Conservation (phyloP, 2,888 invertebrate genomes). For the Diaphora mendica region DNA sequence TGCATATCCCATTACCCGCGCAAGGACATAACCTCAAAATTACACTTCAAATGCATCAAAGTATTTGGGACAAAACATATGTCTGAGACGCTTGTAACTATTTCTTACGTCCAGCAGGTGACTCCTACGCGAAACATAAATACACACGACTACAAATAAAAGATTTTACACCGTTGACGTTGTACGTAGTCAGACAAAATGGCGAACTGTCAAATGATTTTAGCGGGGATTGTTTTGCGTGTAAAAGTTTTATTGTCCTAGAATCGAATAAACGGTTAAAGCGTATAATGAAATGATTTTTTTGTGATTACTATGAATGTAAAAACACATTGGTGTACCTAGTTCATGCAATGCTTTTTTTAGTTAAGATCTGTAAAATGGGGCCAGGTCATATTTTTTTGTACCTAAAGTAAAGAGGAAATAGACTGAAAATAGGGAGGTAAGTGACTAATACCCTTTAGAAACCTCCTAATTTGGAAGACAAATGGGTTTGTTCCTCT, state of each 20-base stretch:
- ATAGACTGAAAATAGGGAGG: no score
- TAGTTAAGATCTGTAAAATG: no score
- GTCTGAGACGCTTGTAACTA: conserved; percentile 41
- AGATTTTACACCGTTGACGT: conserved; percentile 28
- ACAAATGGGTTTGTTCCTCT: no score
- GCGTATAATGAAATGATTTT: no score
- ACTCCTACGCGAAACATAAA: conserved; percentile 50
- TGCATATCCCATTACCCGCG: neutral
- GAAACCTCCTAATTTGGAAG: no score
- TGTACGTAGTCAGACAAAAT: conserved; percentile 19
- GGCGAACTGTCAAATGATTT: conserved; percentile 23
- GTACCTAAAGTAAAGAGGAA: no score
- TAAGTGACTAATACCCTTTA: no score
- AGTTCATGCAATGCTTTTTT: no score
- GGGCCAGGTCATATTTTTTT: no score
- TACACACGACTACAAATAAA: conserved; percentile 44
- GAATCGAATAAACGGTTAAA: neutral
- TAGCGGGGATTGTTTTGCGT: conserved; percentile 14
- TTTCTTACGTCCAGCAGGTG: conserved; percentile 42
- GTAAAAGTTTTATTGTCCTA: neutral
- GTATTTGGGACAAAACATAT: conserved; percentile 51
- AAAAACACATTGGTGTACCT: no score
- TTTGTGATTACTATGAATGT: no score
- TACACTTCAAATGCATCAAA: conserved; percentile 38
- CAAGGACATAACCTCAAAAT: conserved; percentile 17